Percentiles rank a stretch among this genome's conserved stretches.
Evolutionary conservation across 2,888 invertebrate genomes (phyloP).

Genomic region (Tyria jacobaeae): DNA sequence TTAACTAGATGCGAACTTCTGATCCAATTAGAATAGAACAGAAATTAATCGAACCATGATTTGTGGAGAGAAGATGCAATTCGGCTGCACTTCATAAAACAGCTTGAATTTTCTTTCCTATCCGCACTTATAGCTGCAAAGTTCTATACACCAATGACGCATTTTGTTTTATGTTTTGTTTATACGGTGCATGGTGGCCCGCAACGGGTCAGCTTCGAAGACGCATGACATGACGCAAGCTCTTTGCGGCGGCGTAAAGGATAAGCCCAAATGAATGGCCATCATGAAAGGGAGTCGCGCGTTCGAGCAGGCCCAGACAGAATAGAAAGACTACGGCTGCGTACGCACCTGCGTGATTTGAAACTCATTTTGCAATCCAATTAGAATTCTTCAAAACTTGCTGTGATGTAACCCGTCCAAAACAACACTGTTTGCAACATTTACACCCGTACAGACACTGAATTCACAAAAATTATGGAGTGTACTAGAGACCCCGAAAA

Average conservation of each 20-base stretch:
- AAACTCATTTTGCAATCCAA: slow-evolving; percentile 82
- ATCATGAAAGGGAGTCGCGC: slow-evolving; percentile 86
- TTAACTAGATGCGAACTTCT: slow-evolving; percentile 28
- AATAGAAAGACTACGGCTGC: slow-evolving; percentile 96
- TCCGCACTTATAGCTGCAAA: slow-evolving; percentile 36
- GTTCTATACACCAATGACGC: slow-evolving; percentile 57
- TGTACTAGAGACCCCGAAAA: slow-evolving; percentile 81
- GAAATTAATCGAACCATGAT: slow-evolving; percentile 24
- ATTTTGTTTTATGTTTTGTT: slow-evolving; percentile 74
- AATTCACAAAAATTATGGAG: slow-evolving; percentile 75
- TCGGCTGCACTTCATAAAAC: slow-evolving; percentile 28
- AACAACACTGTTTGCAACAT: slow-evolving; percentile 82
- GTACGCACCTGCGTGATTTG: slow-evolving; percentile 97
- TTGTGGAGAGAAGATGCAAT: slow-evolving; percentile 17
- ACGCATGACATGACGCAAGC: slow-evolving; percentile 84
- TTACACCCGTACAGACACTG: slow-evolving; percentile 76
- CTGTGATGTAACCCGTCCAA: slow-evolving; percentile 84
- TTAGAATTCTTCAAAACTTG: slow-evolving; percentile 75
- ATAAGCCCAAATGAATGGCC: slow-evolving; percentile 86
- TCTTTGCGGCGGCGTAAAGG: slow-evolving; percentile 87
- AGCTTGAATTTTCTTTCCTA: slow-evolving; percentile 33
- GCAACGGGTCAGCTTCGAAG: slow-evolving; percentile 75
- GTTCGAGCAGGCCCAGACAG: slow-evolving; percentile 96
- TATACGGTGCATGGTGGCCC: slow-evolving; percentile 74
- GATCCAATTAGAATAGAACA: slow-evolving; percentile 4